phyloP scores from a whole-genome alignment of 2,888 invertebrate genomes.

The Rhopalosiphum nymphaeae region DNA sequence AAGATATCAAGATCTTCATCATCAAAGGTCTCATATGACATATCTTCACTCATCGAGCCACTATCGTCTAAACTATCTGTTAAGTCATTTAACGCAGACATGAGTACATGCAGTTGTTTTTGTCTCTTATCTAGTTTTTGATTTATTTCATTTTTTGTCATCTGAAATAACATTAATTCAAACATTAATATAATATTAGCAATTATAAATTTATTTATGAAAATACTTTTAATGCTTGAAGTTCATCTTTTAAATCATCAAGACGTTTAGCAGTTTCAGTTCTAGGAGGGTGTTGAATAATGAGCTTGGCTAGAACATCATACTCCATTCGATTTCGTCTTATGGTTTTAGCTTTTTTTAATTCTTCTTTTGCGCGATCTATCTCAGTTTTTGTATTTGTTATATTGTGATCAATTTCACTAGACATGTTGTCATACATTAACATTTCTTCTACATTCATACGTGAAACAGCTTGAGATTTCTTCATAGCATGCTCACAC shows the following conservation, averaged over 20 bases:
- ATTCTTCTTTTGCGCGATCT: slow-evolving; percentile 84
- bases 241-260: slow-evolving; percentile 79
- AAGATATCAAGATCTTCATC: slow-evolving; percentile 69
- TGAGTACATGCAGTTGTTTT: slow-evolving; percentile 90
- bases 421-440: slow-evolving; percentile 84
- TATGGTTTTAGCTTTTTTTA: slow-evolving; percentile 86
- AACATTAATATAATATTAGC: background rate
- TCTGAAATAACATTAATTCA: slow-evolving; percentile 32
- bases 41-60: slow-evolving; percentile 75
- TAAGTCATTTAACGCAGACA: slow-evolving; percentile 88
- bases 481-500: slow-evolving; percentile 88
- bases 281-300: slow-evolving; percentile 90
- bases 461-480: slow-evolving; percentile 82
- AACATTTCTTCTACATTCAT: slow-evolving; percentile 88
- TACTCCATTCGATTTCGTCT: slow-evolving; percentile 93
- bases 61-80: slow-evolving; percentile 84
- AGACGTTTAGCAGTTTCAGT: slow-evolving; percentile 81
- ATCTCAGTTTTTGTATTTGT: slow-evolving; percentile 85
- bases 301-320: slow-evolving; percentile 91
- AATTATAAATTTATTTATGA: background rate
- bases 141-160: slow-evolving; percentile 79
- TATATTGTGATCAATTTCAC: slow-evolving; percentile 84
- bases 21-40: slow-evolving; percentile 72
- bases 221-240: slow-evolving; percentile 75
- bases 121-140: slow-evolving; percentile 84